Base-by-base conservation (phyloP, 2,113 vertebrate genomes). In the Rousettus leschenaultii region DNA sequence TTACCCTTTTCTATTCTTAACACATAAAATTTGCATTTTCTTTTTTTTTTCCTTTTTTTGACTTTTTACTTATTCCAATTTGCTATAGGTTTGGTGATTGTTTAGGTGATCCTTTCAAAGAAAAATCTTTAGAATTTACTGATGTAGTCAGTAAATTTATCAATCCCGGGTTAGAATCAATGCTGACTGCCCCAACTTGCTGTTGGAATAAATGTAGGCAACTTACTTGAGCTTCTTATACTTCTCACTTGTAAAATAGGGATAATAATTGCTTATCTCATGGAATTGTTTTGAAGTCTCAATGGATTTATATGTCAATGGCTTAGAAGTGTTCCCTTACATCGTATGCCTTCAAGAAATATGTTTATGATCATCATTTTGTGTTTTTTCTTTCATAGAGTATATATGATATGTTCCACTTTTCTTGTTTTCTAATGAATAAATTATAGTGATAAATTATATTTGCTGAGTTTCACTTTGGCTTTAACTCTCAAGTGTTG, bases 31-130 rank as follows among this genome's bases (percentile, higher is more conserved):
- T 82, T 65, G 3, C 30, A 79, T 95, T 95, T 70, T 68, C 28
- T 35, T 84, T 95, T 82, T 74, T 74, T 91, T 88, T 91, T 70
- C 53, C 28, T 26, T 73, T 94, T 82, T 74, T 91, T 79, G 84
- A 77, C 68, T 94, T 92, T 89, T 89, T 71, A 45, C 6, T 24
- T 84, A 57, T 66, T 75, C 51, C 68, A 12, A 89, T 12, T 68
- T 63, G 3, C 15, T 89, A 55, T 61, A 18, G 7, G 8, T 70
- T 93, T 57, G 19, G 33, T 86, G n/a, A n/a, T 85, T 30, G 13
- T 86, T 86, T 70, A 48, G 33, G 11, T 65, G 12, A 8, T 48
- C 28, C 28, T 94, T 97, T 85, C 78, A 89, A 92, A 80, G 33
- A 48, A 48, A 3, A 95, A 70, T 74, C 22, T 86, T 86, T 71